These are phyloP conservation scores for Odontomachus brunneus DNA, from an alignment of 1,140 invertebrate genomes.

Conservation along the genomic window DNA sequence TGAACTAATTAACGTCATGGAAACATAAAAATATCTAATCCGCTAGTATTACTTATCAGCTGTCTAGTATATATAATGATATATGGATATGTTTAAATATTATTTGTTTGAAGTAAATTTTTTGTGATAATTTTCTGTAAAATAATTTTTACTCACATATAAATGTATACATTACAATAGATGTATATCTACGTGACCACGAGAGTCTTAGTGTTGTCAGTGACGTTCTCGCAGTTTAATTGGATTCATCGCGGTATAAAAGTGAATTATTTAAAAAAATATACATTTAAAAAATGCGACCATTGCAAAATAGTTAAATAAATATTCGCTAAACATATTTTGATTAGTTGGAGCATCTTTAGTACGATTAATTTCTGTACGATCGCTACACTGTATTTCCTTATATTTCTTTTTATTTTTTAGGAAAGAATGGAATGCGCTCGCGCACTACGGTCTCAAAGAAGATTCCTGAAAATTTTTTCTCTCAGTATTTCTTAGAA, in stretches of 20 bases:
- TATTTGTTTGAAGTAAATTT: constrained; percentile 49
- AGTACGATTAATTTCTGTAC: no score
- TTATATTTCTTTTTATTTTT: constrained; percentile 11
- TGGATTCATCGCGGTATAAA: neutral
- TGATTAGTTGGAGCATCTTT: no score
- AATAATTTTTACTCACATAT: constrained; percentile 33
- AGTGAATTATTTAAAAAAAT: neutral
- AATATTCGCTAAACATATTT: no score
- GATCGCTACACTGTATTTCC: neutral
- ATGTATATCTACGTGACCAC: neutral
- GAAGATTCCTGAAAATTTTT: neutral
- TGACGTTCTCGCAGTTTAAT: constrained; percentile 24
- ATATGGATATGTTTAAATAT: constrained; percentile 21
- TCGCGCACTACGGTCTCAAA: neutral
- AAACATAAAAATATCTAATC: neutral
- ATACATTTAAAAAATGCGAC: no score
- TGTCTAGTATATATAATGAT: neutral
- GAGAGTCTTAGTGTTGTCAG: neutral
- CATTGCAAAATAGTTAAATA: no score
- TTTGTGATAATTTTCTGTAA: constrained; percentile 58
- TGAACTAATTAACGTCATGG: constrained; percentile 5
- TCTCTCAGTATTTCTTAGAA: neutral
- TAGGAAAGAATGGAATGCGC: neutral
- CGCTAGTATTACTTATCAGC: neutral
- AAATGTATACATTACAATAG: neutral